Base-by-base conservation (phyloP, 2,113 vertebrate species). In the Manacus vitellinus region DNA sequence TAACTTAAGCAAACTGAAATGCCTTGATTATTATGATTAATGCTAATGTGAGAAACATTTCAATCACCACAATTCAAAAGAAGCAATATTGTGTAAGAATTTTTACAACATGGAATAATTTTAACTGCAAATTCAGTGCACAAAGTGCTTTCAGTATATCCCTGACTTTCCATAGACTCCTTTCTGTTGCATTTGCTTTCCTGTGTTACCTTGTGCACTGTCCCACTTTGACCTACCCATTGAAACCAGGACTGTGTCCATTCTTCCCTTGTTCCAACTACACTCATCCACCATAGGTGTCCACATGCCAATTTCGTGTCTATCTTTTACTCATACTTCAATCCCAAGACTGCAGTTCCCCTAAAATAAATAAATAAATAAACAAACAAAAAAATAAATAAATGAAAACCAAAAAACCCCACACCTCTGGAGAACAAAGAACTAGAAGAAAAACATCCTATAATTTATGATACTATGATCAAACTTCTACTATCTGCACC, bases 231-330 rank as follows among this genome's bases (percentile, higher is more conserved):
- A 80, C 21, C 16, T 67, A 27, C 14, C 4, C 9, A 14, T 1
- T 58, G n/a, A 84, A 75, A 77, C 1, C 2, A 87, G 15, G 51
- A 30, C 15, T 1, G 0, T 24, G 9, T 10, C 51, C 43, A 24
- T 33, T 91, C 46, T 17, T 49, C 27, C n/a, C 12, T 17, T 33
- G 5, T 35, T 63, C 30, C 41, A 33, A 73, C 10, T 47, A 12
- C 6, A 8, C 1, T 73, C 39, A 55, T 51, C 19, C 47, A 43
- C n/a, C 43, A 62, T 2, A 49, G 5, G 4, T 66, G 7, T 28
- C 14, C n/a, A 51, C 0, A 0, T 49, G 23, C 4, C 18, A 31
- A 46, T 92, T 82, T 66, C 27, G 6, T 27, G 6, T 62, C 1
- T 46, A 31, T 35, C 28, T 71, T 81, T 77, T 25, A 76, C 37